Base-by-base conservation (phyloP, 1,140 invertebrate species). In the Teleopsis dalmanni region DNA sequence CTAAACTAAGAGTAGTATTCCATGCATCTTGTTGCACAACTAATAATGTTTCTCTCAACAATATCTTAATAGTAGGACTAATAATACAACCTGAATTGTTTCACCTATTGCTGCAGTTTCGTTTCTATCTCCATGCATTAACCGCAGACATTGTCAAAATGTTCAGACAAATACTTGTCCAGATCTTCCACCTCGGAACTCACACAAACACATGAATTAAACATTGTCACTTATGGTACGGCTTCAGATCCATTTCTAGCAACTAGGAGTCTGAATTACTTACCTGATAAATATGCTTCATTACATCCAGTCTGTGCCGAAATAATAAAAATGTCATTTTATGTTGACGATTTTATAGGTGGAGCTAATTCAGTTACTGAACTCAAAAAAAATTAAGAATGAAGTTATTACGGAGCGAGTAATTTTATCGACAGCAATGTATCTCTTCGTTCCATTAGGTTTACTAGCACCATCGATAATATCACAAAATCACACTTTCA, bases 121-220 rank as follows among this genome's bases (percentile, higher is more conserved):
- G 33, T n/a, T 51, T 48, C 14, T 57, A 70, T 43, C 48, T 47
- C 18, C 55, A 61, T 37, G 62, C 59, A 2, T 23, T 74, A 2
- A 56, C 57, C 2, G 58, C 55, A 5, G 72, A 75, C 38, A 60
- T 73, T 33, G 49, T 50, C 38, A 70, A 72, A 52, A 74, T 74
- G 70, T 76, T 72, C 47, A 49, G 73, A 6, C 71, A 73, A 52
- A 58, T 75, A n/a, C 26, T 50, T 41, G 54, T 36, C 44, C 23
- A 38, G 57, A 36, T 14, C 22, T 4, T 34, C 35, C n/a, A 16
- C 35, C 5, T 16, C 18, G 8, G 3, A 8, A 35, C 19, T 25
- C 25, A 25, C 61, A 9, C 22, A 48, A 11, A 53, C 31, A 16
- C 66, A 36, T 40, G 26, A 47, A 49, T 50, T 70, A 18, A 43